Evolutionary conservation across 2,888 invertebrate species (phyloP).

Genomic region (Creontiades dilutus): DNA sequence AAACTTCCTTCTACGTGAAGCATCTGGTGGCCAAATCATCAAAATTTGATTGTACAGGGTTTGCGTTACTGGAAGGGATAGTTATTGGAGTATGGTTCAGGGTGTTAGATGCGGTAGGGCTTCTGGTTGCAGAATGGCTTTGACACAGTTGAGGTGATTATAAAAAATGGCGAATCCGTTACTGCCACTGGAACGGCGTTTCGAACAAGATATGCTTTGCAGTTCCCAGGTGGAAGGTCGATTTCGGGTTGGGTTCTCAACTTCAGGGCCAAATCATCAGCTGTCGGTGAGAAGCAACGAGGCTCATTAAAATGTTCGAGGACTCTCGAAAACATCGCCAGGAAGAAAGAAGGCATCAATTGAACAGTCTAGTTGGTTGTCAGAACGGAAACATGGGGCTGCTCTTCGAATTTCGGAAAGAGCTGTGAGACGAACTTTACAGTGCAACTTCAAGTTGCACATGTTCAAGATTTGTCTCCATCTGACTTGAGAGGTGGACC

Average conservation of each 20-base stretch:
- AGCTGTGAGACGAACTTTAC: neutral
- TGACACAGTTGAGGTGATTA: neutral
- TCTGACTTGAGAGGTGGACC: too few species aligned
- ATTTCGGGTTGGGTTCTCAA: too few species aligned
- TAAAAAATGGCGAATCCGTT: neutral
- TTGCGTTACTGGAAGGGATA: too few species aligned
- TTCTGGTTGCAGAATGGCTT: too few species aligned
- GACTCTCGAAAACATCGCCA: neutral
- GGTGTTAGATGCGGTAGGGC: too few species aligned
- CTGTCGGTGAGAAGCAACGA: neutral
- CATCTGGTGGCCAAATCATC: too few species aligned
- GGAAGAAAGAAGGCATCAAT: neutral
- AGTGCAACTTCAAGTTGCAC: too few species aligned
- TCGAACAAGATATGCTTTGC: slow-evolving; percentile 4
- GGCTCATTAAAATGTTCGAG: neutral
- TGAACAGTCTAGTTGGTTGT: neutral
- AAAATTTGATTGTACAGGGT: too few species aligned
- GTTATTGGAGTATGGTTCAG: too few species aligned
- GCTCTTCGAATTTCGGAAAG: neutral
- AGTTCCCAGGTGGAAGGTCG: neutral
- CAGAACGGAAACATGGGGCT: neutral
- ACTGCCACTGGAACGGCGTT: neutral
- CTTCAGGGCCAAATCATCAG: neutral
- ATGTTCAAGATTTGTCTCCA: too few species aligned
- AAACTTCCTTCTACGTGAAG: too few species aligned